A percentile compares a stretch with the other conserved stretches of the same genome.
These are phyloP conservation scores for Nudaria mundana DNA, from an alignment of 2,888 invertebrate genomes.

Conservation along the genomic window DNA sequence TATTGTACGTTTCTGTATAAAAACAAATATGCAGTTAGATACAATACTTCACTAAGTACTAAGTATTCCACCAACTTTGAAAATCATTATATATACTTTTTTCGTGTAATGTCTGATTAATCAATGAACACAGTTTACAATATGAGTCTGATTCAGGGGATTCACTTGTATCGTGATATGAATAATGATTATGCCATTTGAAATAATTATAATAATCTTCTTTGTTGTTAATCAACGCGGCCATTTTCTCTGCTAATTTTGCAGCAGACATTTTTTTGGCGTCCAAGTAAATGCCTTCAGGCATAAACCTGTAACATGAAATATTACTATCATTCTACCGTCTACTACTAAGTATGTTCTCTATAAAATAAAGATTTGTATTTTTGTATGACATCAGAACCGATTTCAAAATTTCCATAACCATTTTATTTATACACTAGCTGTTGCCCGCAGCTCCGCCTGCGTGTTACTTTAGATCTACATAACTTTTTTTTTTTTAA, in stretches of 20 bases:
- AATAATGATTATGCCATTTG: slow-evolving; percentile 45
- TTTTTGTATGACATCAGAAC: too few relatives aligned
- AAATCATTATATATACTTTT: slow-evolving; percentile 5
- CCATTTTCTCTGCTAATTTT: slow-evolving; percentile 31
- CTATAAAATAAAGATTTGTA: too few relatives aligned
- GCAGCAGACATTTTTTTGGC: slow-evolving; percentile 10
- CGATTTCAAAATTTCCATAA: too few relatives aligned
- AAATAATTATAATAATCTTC: slow-evolving; percentile 36
- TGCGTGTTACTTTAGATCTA: too few relatives aligned
- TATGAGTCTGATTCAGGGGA: slow-evolving; percentile 20
- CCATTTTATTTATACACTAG: too few relatives aligned
- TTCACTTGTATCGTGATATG: slow-evolving; percentile 26
- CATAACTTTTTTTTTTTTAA: too few relatives aligned
- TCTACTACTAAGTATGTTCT: too few relatives aligned
- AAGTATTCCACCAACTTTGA: slow-evolving; percentile 12
- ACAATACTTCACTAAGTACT: too few relatives aligned
- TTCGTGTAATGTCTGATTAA: slow-evolving; percentile 5
- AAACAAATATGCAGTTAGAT: too few relatives aligned
- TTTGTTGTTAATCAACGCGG: slow-evolving; percentile 29
- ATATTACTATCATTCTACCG: too few relatives aligned
- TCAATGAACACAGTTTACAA: slow-evolving; percentile 28
- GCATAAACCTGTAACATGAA: slow-evolving; percentile 32
- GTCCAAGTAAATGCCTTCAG: slow-evolving; percentile 33
- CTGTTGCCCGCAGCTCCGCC: too few relatives aligned
- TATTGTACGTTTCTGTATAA: too few relatives aligned